Evolutionary conservation across 2,113 vertebrate species (phyloP), one percentile per base, ranked within the genome.

Genomic region (Thalassoma bifasciatum): DNA sequence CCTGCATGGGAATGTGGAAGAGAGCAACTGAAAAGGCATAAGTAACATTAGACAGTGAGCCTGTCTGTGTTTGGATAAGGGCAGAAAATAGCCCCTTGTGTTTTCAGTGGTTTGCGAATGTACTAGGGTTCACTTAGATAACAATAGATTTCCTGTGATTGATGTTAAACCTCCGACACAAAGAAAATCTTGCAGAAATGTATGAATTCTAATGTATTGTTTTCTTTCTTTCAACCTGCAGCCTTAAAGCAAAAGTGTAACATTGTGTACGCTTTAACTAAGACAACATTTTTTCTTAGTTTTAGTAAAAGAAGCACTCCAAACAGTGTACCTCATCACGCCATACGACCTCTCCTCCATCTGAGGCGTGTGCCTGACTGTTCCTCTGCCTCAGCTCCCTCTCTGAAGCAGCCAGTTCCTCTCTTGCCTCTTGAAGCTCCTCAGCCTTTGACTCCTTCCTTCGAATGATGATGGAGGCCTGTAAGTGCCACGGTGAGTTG

Each of bases 391-490:
- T 91, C 82, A 96, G 88, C 81, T 97, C 94, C 77, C 60, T 95
- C 66, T 98, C 96, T 8, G 94, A 59, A 2, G 58, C 90, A 0
- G 91, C 77, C 86, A 98, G 81, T 87, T 97, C 96, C 72, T 99
- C 97, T 73, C 95, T 96, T 14, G 96, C 93, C 76, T 96, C 95
- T 90, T 99, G 97, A 19, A 99, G 94, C 84, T 99, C 96, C 86
- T 99, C 96, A 1, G 96, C 96, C 87, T 97, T 98, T 10, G 94
- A 95, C 89, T 96, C 96, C 91, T 99, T 99, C 76, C 95, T 98
- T 77, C 94, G 95, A 52, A 94, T 89, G 71, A 99, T 96, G 61
- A 99, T 97, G 70, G 97, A 96, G 47, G 96, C 98, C 98, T 99
- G 86, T 34, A 40, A 57, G 34, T 61, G 54, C 67, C 37, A 67